Evolutionary conservation across 2,888 invertebrate genomes (phyloP).

Genomic region (Chaetogeoica ovagalla): DNA sequence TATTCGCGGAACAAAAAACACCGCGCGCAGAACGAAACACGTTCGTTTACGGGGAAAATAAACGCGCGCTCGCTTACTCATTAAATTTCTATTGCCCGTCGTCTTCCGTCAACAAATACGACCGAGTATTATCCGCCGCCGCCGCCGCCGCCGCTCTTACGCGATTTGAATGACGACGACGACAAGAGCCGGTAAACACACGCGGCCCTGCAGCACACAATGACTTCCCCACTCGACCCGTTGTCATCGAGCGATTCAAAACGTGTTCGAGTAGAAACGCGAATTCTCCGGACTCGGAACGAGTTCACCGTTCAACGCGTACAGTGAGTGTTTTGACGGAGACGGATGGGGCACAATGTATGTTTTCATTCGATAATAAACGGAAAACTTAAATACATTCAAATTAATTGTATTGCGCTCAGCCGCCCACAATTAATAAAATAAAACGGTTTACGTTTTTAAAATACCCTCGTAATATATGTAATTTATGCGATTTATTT

Average conservation of each 20-base stretch:
- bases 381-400: too few relatives aligned
- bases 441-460: too few relatives aligned
- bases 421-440: too few relatives aligned
- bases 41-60: conserved; percentile 24
- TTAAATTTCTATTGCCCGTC: conserved; percentile 29
- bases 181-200: conserved; percentile 28
- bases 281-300: conserved; percentile 18
- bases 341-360: too few relatives aligned
- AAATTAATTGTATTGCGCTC: too few relatives aligned
- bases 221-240: conserved; percentile 43
- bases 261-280: conserved; percentile 44
- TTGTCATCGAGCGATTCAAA: conserved; percentile 5
- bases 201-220: background rate
- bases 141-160: background rate
- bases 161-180: conserved; percentile 34
- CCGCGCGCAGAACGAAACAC: background rate
- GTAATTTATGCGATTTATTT: too few relatives aligned
- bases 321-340: too few relatives aligned
- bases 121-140: background rate
- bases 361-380: too few relatives aligned
- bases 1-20: background rate
- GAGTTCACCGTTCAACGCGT: too few relatives aligned
- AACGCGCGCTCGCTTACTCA: conserved; percentile 17
- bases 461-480: too few relatives aligned
- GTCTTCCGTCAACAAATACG: conserved; percentile 38